Percentiles rank a stretch among this genome's conserved stretches.
Evolutionary conservation across 2,113 vertebrate genomes (phyloP).

Genomic region (Excalfactoria chinensis): DNA sequence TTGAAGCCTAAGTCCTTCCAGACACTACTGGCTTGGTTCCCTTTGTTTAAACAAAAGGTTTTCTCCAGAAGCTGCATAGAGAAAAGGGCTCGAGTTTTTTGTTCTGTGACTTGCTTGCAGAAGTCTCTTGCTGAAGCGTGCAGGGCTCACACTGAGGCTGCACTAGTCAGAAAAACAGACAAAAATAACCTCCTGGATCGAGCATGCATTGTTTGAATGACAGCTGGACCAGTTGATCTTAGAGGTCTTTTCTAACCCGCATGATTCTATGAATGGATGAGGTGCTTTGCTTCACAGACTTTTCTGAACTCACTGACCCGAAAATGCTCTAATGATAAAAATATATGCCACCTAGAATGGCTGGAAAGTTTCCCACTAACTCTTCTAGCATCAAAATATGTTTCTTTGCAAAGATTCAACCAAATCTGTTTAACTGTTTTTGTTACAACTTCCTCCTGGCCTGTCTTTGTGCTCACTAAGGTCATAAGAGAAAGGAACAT

Average conservation of each 20-base stretch:
- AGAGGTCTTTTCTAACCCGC: too few species aligned
- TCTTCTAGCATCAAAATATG: neutral
- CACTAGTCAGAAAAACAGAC: neutral
- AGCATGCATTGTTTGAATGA: neutral
- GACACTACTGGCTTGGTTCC: conserved; percentile 15
- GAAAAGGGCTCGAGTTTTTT: neutral
- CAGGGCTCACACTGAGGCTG: neutral
- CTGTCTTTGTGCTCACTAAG: neutral
- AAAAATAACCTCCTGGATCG: neutral
- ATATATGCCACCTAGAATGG: neutral
- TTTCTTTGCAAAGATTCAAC: neutral
- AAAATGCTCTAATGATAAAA: neutral
- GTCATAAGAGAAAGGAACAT: neutral
- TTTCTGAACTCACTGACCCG: neutral
- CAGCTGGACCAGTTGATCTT: too few species aligned
- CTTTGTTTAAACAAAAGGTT: conserved; percentile 59
- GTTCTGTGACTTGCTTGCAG: neutral
- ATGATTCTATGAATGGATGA: neutral
- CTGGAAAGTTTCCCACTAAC: neutral
- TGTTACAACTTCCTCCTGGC: neutral
- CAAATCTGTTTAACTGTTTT: neutral
- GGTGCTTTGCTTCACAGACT: neutral
- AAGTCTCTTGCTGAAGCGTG: neutral
- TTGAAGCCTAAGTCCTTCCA: conserved; percentile 36
- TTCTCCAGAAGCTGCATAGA: conserved; percentile 31